Percentiles rank a stretch among this genome's conserved stretches.
Conservation (phyloP, 2,888 invertebrate species). For the Sceliomorpha sp. region DNA sequence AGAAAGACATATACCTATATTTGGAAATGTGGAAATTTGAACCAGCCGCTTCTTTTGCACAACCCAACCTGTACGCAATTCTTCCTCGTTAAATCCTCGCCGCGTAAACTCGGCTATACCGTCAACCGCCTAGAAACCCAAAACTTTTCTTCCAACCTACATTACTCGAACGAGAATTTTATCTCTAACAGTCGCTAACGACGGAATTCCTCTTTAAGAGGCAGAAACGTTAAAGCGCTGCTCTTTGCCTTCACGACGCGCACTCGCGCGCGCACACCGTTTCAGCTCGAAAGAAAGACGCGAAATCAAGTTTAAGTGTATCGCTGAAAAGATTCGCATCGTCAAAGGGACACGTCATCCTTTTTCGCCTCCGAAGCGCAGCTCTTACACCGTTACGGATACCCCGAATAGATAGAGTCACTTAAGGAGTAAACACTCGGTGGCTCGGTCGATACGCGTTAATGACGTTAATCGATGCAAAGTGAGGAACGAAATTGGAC, state of each 20-base stretch:
- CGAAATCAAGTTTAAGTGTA: slow-evolving; percentile 30
- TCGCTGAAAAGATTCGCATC: slow-evolving; percentile 25
- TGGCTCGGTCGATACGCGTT: slow-evolving; percentile 71
- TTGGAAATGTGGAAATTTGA: no score
- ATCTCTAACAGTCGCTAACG: slow-evolving; percentile 48
- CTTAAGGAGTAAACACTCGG: background rate
- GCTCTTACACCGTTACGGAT: slow-evolving; percentile 35
- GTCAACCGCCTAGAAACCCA: no score
- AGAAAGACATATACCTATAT: no score
- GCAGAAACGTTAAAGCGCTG: slow-evolving; percentile 31
- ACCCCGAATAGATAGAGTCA: background rate
- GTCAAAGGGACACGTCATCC: slow-evolving; percentile 8
- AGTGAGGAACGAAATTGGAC: slow-evolving; percentile 38
- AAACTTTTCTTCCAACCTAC: slow-evolving; percentile 29
- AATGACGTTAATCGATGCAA: slow-evolving; percentile 72
- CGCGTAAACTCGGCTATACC: no score
- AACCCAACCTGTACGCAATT: no score
- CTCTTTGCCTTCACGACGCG: slow-evolving; percentile 24
- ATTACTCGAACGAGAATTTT: slow-evolving; percentile 37
- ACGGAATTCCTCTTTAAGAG: slow-evolving; percentile 39
- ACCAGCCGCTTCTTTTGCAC: no score
- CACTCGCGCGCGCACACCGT: no score
- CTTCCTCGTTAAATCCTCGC: no score
- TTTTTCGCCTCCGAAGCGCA: slow-evolving; percentile 32
- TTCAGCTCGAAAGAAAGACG: slow-evolving; percentile 32